Evolutionary conservation across 2,888 invertebrate species (phyloP).

Genomic region (Pycnomerus fuliginosus): DNA sequence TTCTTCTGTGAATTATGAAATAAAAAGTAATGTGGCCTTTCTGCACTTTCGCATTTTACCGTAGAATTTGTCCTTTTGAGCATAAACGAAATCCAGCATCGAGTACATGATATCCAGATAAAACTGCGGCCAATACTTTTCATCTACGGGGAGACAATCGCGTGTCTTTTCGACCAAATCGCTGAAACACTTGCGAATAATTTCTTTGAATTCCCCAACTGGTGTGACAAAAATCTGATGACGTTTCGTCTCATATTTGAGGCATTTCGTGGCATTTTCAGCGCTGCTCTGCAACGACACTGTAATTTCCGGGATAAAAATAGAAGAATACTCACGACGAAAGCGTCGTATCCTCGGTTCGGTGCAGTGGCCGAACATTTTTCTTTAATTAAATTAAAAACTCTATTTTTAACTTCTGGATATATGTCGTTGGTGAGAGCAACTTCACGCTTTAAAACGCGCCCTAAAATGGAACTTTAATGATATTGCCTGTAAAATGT

Average conservation of each 20-base stretch:
- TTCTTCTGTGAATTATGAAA: no score
- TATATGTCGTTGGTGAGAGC: neutral
- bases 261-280: constrained; percentile 2
- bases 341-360: constrained; percentile 9
- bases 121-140: constrained; percentile 14
- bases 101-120: constrained; percentile 1
- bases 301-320: neutral
- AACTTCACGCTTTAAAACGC: constrained; percentile 7
- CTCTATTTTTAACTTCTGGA: neutral
- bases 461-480: constrained; percentile 3
- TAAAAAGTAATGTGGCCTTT: no score
- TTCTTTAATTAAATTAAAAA: neutral
- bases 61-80: constrained; percentile 1
- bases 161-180: constrained; percentile 2
- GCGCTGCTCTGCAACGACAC: constrained; percentile 1
- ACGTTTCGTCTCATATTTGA: neutral
- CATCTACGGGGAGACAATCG: constrained; percentile 6
- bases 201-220: constrained; percentile 2
- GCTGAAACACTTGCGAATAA: constrained; percentile 5
- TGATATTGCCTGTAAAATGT: neutral
- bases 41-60: no score
- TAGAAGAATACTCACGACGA: constrained; percentile 3
- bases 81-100: constrained; percentile 8
- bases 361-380: constrained; percentile 12
- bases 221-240: neutral